Conservation (phyloP, 1,140 invertebrate species). For the Triops cancriformis region DNA sequence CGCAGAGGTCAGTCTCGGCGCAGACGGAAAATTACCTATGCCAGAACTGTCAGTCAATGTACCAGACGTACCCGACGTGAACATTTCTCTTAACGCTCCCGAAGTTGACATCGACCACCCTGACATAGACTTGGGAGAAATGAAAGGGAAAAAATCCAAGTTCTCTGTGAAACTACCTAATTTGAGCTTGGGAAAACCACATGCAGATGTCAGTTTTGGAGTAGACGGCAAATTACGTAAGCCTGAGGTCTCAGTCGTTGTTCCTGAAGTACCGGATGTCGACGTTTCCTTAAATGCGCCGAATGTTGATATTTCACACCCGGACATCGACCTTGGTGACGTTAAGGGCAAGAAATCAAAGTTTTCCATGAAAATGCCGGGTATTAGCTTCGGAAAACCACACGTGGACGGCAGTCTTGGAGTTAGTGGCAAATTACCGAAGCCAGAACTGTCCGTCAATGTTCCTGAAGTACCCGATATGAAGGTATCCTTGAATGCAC, state of each 20-base stretch:
- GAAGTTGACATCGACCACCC: no score
- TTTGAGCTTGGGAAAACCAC: not conserved
- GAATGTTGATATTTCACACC: not conserved
- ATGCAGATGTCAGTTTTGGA: not conserved
- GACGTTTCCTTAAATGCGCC: not conserved
- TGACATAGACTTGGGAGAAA: not conserved
- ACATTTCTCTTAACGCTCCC: not conserved
- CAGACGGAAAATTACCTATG: not conserved
- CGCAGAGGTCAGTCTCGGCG: not conserved
- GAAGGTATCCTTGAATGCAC: not conserved
- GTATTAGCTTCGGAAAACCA: not conserved
- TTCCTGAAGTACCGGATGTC: not conserved
- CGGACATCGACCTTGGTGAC: not conserved
- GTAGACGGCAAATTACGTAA: not conserved
- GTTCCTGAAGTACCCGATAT: not conserved
- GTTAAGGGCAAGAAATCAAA: conserved; percentile 21
- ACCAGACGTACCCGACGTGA: not conserved
- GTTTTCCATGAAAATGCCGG: conserved; percentile 21
- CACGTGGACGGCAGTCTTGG: not conserved
- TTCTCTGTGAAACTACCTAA: not conserved
- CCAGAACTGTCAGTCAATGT: not conserved
- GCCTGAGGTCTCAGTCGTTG: not conserved
- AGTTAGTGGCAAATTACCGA: not conserved
- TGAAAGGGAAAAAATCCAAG: not conserved
- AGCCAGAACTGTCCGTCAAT: not conserved